Base-by-base conservation (phyloP, 2,113 vertebrate genomes). In the Theropithecus gelada region DNA sequence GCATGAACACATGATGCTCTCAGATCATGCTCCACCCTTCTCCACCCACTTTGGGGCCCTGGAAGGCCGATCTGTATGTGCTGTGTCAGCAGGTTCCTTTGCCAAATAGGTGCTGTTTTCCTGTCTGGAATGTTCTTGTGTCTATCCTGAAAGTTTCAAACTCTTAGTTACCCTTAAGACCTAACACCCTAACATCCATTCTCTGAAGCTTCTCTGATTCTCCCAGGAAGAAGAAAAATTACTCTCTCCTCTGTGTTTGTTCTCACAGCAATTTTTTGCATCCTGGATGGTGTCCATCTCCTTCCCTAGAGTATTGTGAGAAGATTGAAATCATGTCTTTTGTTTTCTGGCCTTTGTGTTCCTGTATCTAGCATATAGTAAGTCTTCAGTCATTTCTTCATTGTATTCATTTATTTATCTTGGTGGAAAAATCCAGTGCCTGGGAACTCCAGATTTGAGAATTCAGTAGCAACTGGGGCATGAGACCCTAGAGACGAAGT, bases 261-360 rank as follows among this genome's bases (percentile, higher is more conserved):
- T n/a, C 50, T 81, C 38, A 27, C 9, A 1, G 52, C 0, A 12
- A 18, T 1, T 18, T n/a, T 75, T 55, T 8, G 13, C 17, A 16
- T 52, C 59, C 55, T 43, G 38, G 45, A 9, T 35, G 0, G 7
- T 25, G 17, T 50, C 61, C 27, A 8, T 3, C 23, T 90, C 16
- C 35, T 25, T 38, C 38, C 86, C 66, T 76, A 22, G 35, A 25
- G 45, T 4, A 16, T 7, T n/a, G 4, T 9, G 35, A n/a, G n/a
- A 52, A 45, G 64, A 20, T 1, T 1, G 8, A 1, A 22, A 5
- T 1, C 0, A 4, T 6, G 7, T 35, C 32, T 80, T 57, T n/a
- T 35, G 4, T 1, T 32, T 16, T 32, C 12, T 13, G 57, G 32
- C 23, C 57, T 84, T 84, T 66, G 11, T n/a, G 11, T 59, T 73